Evolutionary conservation across 1,140 invertebrate genomes (phyloP), one percentile per base, ranked within the genome.

Genomic region (Heliothis subflexa): DNA sequence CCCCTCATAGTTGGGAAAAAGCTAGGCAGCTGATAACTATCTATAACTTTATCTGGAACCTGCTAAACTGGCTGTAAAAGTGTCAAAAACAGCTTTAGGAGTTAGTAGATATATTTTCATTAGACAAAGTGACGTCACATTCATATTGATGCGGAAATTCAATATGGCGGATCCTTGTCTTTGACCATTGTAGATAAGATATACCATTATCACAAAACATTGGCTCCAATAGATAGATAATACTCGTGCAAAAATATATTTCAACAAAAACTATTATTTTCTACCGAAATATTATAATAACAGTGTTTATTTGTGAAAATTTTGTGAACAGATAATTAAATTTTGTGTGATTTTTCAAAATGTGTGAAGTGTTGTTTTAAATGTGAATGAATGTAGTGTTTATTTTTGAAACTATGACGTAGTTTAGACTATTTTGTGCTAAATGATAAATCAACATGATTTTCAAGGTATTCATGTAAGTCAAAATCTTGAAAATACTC

Each of bases 121-220:
- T 9, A 18, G 52, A 54, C 28, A 11, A 40, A n/a, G 16, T 66
- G n/a, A 66, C 62, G 62, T 66, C 40, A 47, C 10, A 66, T 66
- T 47, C 40, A 66, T 5, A 47, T 45, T 64, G 33, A 64, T 28
- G 61, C 40, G 16, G 16, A 66, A 21, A 66, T 66, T 16, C 62
- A 66, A 66, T 12, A 66, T 66, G 62, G 62, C 62, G n/a, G 1
- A 47, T 47, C 62, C 40, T 66, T 66, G 62, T 66, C 40, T 47
- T 66, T 66, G 62, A 47, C 62, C 62, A 16, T 45, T 2, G n/a
- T 11, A 10, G 62, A 66, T 66, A 47, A 66, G 62, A 66, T 66
- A 11, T 47, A 12, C 3, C 45, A 49, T 66, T 40, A 66, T 18
- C 33, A 9, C 21, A 40, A 40, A 40, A 40, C 33, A 47, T 47